A percentile compares a stretch with the other conserved stretches of the same genome.
phyloP scores from a whole-genome alignment of 2,888 invertebrate species.

The Aporophyla nigra region DNA sequence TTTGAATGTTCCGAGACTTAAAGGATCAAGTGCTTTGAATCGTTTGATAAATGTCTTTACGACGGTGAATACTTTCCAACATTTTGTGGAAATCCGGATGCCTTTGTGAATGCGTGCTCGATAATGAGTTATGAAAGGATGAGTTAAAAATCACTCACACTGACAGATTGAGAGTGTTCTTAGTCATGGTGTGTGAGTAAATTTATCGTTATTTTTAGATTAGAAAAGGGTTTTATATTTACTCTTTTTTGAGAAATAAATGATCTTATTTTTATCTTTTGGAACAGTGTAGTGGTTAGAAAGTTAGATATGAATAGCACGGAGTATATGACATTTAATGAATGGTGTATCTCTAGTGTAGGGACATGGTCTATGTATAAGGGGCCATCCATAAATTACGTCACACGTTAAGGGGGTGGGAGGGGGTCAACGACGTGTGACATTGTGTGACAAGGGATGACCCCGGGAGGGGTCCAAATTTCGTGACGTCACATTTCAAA shows the following conservation, averaged over 20 bases:
- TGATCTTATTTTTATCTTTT: background rate
- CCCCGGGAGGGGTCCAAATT: too few species aligned
- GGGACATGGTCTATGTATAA: too few species aligned
- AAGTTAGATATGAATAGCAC: background rate
- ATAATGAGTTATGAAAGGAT: conserved; percentile 61
- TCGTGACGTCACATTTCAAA: too few species aligned
- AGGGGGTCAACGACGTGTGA: too few species aligned
- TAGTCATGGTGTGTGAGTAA: background rate
- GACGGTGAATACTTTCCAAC: conserved; percentile 66
- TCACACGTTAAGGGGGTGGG: too few species aligned
- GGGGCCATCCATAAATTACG: too few species aligned
- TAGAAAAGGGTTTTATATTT: background rate
- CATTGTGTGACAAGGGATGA: too few species aligned
- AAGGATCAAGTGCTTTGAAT: conserved; percentile 79
- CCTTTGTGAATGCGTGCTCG: conserved; percentile 62
- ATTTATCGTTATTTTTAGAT: background rate
- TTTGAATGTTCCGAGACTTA: conserved; percentile 74
- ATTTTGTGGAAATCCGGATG: conserved; percentile 65
- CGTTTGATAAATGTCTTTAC: conserved; percentile 79
- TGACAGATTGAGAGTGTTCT: conserved; percentile 3
- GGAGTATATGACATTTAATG: background rate
- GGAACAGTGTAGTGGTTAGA: background rate
- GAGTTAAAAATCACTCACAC: conserved; percentile 42
- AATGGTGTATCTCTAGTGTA: background rate
- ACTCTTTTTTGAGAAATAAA: too few species aligned